Evolutionary conservation across 2,888 invertebrate genomes (phyloP).

Genomic region (Pollenia angustigena): DNA sequence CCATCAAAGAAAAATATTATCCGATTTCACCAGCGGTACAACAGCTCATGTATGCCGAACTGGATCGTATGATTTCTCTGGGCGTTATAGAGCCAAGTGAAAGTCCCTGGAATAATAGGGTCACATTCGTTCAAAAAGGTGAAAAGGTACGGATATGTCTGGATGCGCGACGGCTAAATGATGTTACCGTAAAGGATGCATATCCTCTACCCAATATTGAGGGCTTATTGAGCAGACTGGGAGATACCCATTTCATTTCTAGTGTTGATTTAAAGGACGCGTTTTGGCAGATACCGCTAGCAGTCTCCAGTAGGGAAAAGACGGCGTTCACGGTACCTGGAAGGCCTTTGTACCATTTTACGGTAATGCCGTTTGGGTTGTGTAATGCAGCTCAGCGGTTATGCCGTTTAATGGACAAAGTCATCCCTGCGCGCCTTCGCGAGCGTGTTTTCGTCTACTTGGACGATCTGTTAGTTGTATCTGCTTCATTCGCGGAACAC

Average conservation of each 20-base stretch:
- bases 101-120: slow-evolving; percentile 68
- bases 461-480: no score
- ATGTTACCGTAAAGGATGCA: slow-evolving; percentile 43
- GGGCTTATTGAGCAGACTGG: slow-evolving; percentile 62
- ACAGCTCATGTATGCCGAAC: slow-evolving; percentile 71
- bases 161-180: slow-evolving; percentile 55
- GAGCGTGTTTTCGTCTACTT: slow-evolving; percentile 9
- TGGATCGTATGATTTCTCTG: slow-evolving; percentile 77
- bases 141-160: slow-evolving; percentile 43
- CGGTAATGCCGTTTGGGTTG: no score
- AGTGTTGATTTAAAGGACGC: slow-evolving; percentile 61
- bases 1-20: slow-evolving; percentile 67
- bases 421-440: background rate
- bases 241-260: slow-evolving; percentile 61
- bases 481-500: no score
- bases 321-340: slow-evolving; percentile 47
- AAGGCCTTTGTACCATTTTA: no score
- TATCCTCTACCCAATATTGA: slow-evolving; percentile 60
- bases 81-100: slow-evolving; percentile 77
- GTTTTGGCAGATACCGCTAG: slow-evolving; percentile 21
- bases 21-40: slow-evolving; percentile 69
- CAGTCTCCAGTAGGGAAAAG: slow-evolving; percentile 8
- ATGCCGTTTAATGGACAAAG: slow-evolving; percentile 65
- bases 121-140: slow-evolving; percentile 36
- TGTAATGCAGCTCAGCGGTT: no score